Evolutionary conservation across 2,113 vertebrate species (phyloP).

Genomic region (Myiagra hebetior): DNA sequence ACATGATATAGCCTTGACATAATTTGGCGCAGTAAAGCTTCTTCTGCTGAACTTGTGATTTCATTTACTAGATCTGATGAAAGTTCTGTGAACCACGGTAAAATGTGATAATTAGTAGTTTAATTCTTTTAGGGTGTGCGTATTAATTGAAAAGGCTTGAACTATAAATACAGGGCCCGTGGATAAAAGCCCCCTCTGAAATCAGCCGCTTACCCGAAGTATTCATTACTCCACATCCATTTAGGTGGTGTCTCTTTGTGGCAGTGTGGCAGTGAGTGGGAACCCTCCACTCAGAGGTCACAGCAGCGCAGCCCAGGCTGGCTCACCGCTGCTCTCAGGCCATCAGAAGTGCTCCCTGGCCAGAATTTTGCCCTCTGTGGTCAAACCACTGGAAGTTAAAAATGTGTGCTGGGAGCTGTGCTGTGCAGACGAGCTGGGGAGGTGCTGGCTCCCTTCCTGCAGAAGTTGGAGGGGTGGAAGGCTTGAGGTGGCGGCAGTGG

Average conservation of each 20-base stretch:
- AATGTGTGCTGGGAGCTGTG: neutral
- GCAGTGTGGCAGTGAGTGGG: neutral
- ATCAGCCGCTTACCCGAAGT: constrained; percentile 62
- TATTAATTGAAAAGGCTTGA: constrained; percentile 75
- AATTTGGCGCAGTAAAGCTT: constrained; percentile 54
- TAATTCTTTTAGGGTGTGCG: constrained; percentile 71
- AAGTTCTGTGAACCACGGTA: constrained; percentile 71
- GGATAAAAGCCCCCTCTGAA: constrained; percentile 75
- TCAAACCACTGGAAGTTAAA: neutral
- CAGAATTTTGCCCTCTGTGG: neutral
- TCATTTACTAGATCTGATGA: constrained; percentile 68
- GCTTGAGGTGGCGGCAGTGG: neutral
- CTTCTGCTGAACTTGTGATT: constrained; percentile 68
- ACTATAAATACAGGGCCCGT: constrained; percentile 72
- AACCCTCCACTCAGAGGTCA: neutral
- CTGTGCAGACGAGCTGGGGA: neutral
- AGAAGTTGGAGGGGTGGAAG: neutral
- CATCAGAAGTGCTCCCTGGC: neutral
- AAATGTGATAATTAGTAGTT: constrained; percentile 75
- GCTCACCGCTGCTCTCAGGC: neutral
- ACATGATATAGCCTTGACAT: constrained; percentile 49
- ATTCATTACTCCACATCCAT: constrained; percentile 72
- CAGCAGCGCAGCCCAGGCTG: neutral
- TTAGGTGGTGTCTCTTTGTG: constrained; percentile 51
- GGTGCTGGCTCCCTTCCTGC: neutral